These are phyloP conservation scores for Cryptoblepharus egeriae DNA, from an alignment of 2,797 vertebrate species.

Conservation along the genomic window DNA sequence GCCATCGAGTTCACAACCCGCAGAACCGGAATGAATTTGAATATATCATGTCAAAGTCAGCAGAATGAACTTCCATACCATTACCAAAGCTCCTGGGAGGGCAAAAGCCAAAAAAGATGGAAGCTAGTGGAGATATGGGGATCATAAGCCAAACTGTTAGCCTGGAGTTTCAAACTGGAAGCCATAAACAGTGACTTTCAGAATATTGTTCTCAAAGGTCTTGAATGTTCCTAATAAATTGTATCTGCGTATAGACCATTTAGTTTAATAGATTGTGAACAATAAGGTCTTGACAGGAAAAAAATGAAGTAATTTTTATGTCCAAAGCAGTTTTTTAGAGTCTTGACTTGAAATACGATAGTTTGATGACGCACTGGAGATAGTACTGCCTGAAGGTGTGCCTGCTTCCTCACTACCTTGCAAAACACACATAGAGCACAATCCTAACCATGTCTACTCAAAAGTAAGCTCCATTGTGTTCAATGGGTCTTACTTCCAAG, in stretches of 20 bases:
- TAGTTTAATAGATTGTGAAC: not conserved
- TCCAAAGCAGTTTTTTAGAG: not conserved
- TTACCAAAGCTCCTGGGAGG: not conserved
- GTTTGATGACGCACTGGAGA: not conserved
- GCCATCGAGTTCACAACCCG: not conserved
- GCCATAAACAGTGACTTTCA: not conserved
- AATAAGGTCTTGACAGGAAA: not conserved
- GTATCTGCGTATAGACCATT: not conserved
- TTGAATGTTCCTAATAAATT: not conserved
- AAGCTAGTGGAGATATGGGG: not conserved
- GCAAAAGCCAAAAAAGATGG: not conserved
- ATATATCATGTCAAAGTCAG: not conserved
- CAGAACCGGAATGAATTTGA: not conserved
- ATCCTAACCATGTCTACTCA: too few species aligned
- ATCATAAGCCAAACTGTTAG: not conserved
- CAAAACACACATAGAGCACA: not conserved
- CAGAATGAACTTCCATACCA: not conserved
- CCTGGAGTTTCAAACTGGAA: not conserved
- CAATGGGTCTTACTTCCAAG: too few species aligned
- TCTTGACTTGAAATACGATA: not conserved
- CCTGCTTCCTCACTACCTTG: not conserved
- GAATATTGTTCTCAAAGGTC: not conserved
- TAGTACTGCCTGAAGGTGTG: not conserved
- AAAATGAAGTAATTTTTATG: too few species aligned
- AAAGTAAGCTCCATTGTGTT: too few species aligned